A percentile compares a stretch with the other conserved stretches of the same genome.
phyloP scores from a whole-genome alignment of 2,797 vertebrate genomes.

The Scomberomorus guttatus region DNA sequence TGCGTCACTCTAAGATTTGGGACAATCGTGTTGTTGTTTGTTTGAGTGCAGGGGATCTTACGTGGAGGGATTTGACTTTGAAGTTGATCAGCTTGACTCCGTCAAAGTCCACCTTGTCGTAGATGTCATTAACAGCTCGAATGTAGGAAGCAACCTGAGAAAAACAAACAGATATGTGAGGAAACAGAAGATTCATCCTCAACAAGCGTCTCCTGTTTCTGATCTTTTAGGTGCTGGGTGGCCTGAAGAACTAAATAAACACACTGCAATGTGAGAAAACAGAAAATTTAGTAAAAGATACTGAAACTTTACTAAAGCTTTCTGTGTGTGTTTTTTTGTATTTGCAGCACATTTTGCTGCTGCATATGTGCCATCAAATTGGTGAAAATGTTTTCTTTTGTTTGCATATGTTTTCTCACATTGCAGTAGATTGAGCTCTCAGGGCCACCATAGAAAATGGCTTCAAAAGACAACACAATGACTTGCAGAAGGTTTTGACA shows the following conservation, averaged over 20 bases:
- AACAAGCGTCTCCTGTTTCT: background rate
- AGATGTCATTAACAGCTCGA: slow-evolving; percentile 86
- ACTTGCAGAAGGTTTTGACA: background rate
- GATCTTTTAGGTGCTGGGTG: background rate
- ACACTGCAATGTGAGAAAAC: background rate
- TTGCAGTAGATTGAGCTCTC: background rate
- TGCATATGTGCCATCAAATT: background rate
- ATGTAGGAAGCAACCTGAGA: slow-evolving; percentile 86
- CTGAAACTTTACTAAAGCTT: background rate
- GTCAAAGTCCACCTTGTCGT: slow-evolving; percentile 83
- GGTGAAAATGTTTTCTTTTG: too few species aligned
- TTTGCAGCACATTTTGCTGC: background rate
- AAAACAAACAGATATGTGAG: background rate
- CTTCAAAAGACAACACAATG: background rate
- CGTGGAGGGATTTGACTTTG: slow-evolving; percentile 86
- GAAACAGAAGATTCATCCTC: background rate
- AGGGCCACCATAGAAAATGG: background rate
- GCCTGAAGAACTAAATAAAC: background rate
- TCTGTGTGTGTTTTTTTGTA: background rate
- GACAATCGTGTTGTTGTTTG: background rate
- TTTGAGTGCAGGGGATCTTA: slow-evolving; percentile 70
- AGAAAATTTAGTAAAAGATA: background rate
- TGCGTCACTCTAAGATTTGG: background rate
- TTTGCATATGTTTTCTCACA: background rate
- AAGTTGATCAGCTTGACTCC: slow-evolving; percentile 87